Percentiles rank a stretch among this genome's conserved stretches.
Evolutionary conservation across 2,797 vertebrate genomes (phyloP).

Genomic region (Rhinophrynus dorsalis): DNA sequence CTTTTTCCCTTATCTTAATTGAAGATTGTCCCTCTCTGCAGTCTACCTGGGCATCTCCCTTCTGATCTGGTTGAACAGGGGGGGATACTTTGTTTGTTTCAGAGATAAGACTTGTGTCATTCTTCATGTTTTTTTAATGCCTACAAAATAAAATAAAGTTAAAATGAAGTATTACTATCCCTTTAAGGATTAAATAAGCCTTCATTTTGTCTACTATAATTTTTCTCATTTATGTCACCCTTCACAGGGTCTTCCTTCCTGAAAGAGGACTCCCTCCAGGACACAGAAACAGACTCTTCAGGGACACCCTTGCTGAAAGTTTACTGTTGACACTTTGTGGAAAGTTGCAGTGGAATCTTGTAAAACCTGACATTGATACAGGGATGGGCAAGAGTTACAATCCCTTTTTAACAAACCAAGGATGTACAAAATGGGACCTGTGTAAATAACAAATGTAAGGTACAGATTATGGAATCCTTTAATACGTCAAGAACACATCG

Average conservation of each 20-base stretch:
- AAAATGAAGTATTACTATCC: too few species aligned
- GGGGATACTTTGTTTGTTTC: too few species aligned
- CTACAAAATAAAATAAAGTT: too few species aligned
- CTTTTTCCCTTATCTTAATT: too few species aligned
- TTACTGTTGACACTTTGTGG: conserved; percentile 64
- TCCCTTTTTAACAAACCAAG: not conserved
- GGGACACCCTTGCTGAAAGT: conserved; percentile 85
- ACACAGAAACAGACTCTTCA: conserved; percentile 87
- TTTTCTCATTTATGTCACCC: too few species aligned
- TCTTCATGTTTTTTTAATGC: too few species aligned
- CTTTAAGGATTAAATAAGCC: too few species aligned
- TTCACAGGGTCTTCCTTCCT: conserved; percentile 71
- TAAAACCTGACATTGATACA: not conserved
- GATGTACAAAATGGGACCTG: not conserved
- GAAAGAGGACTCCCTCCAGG: conserved; percentile 80
- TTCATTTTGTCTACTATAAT: too few species aligned
- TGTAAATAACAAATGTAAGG: not conserved
- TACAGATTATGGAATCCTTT: not conserved
- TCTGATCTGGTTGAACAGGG: too few species aligned
- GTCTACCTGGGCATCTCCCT: too few species aligned
- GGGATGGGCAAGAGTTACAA: not conserved
- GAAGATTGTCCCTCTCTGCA: too few species aligned
- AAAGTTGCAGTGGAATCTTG: not conserved
- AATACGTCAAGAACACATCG: not conserved
- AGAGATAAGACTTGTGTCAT: too few species aligned